These are phyloP conservation scores for Nephrotoma appendiculata DNA, from an alignment of 2,888 invertebrate genomes.

Conservation along the genomic window DNA sequence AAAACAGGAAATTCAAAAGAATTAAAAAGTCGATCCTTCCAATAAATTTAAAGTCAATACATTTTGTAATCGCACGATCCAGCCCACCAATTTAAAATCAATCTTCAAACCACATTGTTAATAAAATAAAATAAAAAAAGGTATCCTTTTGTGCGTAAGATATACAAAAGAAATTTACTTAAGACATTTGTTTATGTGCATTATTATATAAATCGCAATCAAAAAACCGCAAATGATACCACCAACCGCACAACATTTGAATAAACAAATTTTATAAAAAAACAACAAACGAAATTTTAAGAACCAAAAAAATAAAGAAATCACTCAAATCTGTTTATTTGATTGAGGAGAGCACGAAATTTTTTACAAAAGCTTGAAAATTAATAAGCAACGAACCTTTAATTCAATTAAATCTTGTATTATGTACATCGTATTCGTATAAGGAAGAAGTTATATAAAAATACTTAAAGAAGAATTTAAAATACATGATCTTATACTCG, in stretches of 20 bases:
- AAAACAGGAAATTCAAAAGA: too few relatives aligned
- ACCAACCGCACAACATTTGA: neutral
- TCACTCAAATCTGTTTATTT: neutral
- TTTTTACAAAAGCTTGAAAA: neutral
- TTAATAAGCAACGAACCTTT: neutral
- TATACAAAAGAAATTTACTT: neutral
- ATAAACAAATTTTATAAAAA: neutral
- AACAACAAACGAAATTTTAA: neutral
- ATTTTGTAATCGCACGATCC: neutral
- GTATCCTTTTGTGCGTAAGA: neutral
- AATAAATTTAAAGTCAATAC: too few relatives aligned
- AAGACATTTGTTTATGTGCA: neutral
- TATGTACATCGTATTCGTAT: neutral
- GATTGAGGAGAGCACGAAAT: neutral
- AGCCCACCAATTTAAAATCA: neutral
- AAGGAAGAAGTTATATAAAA: neutral
- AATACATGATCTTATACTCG: neutral
- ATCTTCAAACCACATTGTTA: neutral
- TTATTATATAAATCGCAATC: neutral
- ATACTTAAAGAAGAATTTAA: neutral
- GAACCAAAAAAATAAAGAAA: neutral
- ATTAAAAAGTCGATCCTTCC: too few relatives aligned
- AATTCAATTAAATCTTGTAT: neutral
- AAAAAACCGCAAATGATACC: neutral
- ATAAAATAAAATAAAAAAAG: neutral